Evolutionary conservation across 2,888 invertebrate species (phyloP), one percentile per base, ranked within the genome.

Genomic region (Anarsia innoxiella): DNA sequence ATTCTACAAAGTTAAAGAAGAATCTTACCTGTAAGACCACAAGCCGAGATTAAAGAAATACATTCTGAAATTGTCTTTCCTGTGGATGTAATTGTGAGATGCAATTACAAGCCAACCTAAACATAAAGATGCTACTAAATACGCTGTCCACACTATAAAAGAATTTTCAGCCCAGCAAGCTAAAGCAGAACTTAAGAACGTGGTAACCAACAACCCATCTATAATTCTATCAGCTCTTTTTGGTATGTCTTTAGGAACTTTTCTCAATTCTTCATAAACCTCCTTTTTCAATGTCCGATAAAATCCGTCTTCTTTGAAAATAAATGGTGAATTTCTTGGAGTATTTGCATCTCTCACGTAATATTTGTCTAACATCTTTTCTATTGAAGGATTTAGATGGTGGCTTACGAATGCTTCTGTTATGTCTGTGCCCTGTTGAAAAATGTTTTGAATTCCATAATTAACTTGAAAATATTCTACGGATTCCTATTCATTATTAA

Each of bases 11-110:
- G n/a, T n/a, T n/a, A n/a, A n/a, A n/a, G n/a, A n/a, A n/a, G n/a
- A n/a, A n/a, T n/a, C n/a, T 61, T 63, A 88, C 89, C 88, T 88
- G 33, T 89, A 88, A 1, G 90, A 89, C 86, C 92, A 80, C 49
- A 90, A 60, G 11, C 87, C 85, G 42, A 94, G 71, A 55, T 93
- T 91, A 54, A 92, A 92, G 40, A 91, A 87, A 52, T 90, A 91
- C 92, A 93, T 93, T 41, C 93, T 88, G 87, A 92, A 93, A 57
- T 90, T 93, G 45, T 92, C 89, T 45, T 79, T 88, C 57, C 87
- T 88, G 61, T 95, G 95, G 46, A 94, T 89, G 60, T 91, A 95
- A 60, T 94, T 95, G 59, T 95, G 95, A 0, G 90, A 84, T 0
- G 87, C 86, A 2, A 91, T 84, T 0, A 86, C 69, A 0, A 87